Conservation (phyloP, 2,113 vertebrate species). For the Eublepharis macularius region DNA sequence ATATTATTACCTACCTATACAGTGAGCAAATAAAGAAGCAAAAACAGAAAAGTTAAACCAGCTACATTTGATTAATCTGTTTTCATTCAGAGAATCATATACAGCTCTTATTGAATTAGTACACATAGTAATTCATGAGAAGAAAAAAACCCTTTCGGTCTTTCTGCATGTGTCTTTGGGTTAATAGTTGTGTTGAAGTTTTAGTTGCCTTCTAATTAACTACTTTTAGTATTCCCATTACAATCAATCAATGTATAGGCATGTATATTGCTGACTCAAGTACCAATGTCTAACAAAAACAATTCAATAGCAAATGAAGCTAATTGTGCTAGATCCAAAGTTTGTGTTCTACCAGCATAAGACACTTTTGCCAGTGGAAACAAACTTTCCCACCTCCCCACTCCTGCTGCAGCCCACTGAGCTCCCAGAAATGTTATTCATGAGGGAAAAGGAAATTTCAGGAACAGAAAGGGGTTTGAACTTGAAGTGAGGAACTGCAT, state of each 20-base stretch:
- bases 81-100: conserved; percentile 56
- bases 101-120: conserved; percentile 54
- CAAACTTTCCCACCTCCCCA: too few species aligned
- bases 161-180: conserved; percentile 61
- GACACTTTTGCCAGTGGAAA: too few species aligned
- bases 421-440: too few species aligned
- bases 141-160: conserved; percentile 51
- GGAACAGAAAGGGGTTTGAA: too few species aligned
- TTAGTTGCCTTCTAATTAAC: conserved; percentile 50
- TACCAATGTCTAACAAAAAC: background rate
- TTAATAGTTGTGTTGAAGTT: conserved; percentile 53
- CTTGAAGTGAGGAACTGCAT: too few species aligned
- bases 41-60: conserved; percentile 5
- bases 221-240: conserved; percentile 39
- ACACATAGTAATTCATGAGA: conserved; percentile 51
- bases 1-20: conserved; percentile 2
- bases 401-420: too few species aligned
- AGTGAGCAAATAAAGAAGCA: conserved; percentile 8
- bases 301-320: background rate
- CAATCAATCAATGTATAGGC: conserved; percentile 30
- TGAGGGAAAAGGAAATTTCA: too few species aligned
- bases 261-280: background rate
- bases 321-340: background rate
- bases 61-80: background rate
- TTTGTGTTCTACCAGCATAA: too few species aligned